These are phyloP conservation scores for Hormaphis cornu DNA, from an alignment of 1,140 invertebrate genomes.

Conservation along the genomic window DNA sequence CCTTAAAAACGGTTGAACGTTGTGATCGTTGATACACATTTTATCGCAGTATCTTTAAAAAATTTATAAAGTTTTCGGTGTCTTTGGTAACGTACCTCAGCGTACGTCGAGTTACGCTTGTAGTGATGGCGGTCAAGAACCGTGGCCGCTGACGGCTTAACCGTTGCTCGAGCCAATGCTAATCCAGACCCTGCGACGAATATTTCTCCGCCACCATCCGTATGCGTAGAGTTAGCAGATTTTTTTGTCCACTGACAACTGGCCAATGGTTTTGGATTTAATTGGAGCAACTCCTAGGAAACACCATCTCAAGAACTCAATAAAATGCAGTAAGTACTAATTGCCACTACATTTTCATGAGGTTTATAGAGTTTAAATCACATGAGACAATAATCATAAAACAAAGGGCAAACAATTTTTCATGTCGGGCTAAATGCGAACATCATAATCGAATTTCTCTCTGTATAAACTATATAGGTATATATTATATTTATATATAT, in stretches of 20 bases:
- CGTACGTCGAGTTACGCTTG: neutral
- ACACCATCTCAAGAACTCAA: too few species aligned
- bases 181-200: neutral
- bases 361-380: too few species aligned
- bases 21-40: neutral
- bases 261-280: slow-evolving; percentile 1
- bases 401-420: too few species aligned
- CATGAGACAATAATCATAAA: too few species aligned
- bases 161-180: neutral
- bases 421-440: too few species aligned
- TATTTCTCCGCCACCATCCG: neutral
- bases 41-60: neutral
- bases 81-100: neutral
- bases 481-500: too few species aligned
- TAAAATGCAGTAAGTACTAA: too few species aligned
- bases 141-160: neutral
- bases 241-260: neutral
- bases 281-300: neutral
- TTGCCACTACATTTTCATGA: too few species aligned
- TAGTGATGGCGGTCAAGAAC: neutral
- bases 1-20: neutral
- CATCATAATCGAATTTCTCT: too few species aligned
- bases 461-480: too few species aligned
- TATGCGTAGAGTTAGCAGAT: neutral
- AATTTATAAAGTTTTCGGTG: too few species aligned